phyloP scores from a whole-genome alignment of 2,797 vertebrate species.

The Morelia viridis region DNA sequence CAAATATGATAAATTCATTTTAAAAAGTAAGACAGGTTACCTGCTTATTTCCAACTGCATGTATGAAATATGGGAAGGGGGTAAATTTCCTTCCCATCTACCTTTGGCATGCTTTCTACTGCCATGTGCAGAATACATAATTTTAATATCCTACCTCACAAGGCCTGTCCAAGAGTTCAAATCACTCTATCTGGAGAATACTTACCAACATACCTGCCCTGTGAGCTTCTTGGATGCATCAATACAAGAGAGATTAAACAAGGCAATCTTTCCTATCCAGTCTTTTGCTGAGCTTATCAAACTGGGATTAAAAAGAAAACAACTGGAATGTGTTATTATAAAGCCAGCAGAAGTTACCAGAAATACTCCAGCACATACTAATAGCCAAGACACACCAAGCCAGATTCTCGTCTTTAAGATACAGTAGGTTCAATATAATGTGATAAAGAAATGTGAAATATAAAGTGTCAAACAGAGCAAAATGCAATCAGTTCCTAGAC shows the following conservation, averaged over 20 bases:
- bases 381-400: slow-evolving; percentile 51
- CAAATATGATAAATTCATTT: neutral
- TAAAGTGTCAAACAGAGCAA: slow-evolving; percentile 65
- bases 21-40: neutral
- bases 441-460: slow-evolving; percentile 68
- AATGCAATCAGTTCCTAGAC: slow-evolving; percentile 67
- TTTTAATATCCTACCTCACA: slow-evolving; percentile 26
- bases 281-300: slow-evolving; percentile 31
- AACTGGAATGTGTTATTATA: slow-evolving; percentile 36
- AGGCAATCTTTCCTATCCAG: slow-evolving; percentile 11
- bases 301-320: slow-evolving; percentile 21
- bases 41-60: neutral
- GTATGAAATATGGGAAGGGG: neutral
- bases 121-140: slow-evolving; percentile 3
- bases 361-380: slow-evolving; percentile 38
- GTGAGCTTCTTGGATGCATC: slow-evolving; percentile 8
- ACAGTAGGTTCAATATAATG: slow-evolving; percentile 39
- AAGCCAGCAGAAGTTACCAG: slow-evolving; percentile 33
- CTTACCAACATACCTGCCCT: slow-evolving; percentile 44
- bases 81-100: neutral
- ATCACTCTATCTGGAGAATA: slow-evolving; percentile 23
- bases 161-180: slow-evolving; percentile 20
- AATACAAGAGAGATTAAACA: slow-evolving; percentile 40
- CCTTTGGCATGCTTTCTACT: neutral
- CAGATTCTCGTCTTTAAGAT: slow-evolving; percentile 46